phyloP scores from a whole-genome alignment of 2,797 vertebrate genomes.

The Bucorvus abyssinicus region DNA sequence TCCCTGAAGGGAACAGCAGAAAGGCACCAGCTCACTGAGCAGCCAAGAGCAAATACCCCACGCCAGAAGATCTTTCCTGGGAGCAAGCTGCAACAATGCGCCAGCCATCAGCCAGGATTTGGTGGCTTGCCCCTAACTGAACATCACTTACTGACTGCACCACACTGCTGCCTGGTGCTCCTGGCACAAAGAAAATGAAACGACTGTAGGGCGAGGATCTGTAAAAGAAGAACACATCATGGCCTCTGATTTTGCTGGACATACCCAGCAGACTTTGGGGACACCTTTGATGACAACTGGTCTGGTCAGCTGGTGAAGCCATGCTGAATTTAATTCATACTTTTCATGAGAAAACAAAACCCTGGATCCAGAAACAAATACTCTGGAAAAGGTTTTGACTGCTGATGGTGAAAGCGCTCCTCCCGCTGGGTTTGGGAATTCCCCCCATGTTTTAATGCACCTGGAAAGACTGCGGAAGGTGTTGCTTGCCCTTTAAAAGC shows the following conservation, averaged over 20 bases:
- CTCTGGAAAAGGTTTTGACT: not conserved
- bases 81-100: fast-evolving
- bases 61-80: not conserved
- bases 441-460: not conserved
- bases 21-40: not conserved
- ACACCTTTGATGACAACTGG: not conserved
- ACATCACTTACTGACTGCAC: not conserved
- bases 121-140: not conserved
- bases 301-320: not conserved
- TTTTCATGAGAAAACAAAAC: not conserved
- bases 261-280: not conserved
- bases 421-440: not conserved
- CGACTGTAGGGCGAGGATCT: not conserved
- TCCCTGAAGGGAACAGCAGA: not conserved
- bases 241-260: not conserved
- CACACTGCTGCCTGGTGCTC: fast-evolving
- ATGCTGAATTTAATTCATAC: not conserved
- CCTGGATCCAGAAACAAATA: not conserved
- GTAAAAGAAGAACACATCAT: not conserved
- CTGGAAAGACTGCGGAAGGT: not conserved
- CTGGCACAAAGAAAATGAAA: not conserved
- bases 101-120: not conserved
- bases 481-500: conserved; percentile 11
- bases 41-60: not conserved
- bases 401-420: not conserved